A percentile compares a stretch with the other conserved stretches of the same genome.
Evolutionary conservation across 2,113 vertebrate genomes (phyloP).

Genomic region (Heteronetta atricapilla): DNA sequence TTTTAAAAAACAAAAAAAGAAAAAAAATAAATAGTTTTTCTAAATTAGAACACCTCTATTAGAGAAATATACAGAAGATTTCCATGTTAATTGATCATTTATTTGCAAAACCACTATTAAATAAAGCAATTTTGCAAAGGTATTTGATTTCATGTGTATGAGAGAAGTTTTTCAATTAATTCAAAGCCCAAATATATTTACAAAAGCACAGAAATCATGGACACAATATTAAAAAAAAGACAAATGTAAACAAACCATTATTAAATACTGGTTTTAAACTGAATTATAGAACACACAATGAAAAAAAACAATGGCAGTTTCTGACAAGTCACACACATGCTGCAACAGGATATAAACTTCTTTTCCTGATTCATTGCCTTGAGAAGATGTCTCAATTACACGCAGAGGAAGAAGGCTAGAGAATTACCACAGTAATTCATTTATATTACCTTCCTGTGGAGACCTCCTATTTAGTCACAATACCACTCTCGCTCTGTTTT

Average conservation of each 20-base stretch:
- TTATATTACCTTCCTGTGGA: not conserved
- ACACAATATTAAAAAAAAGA: not conserved
- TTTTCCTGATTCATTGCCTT: not conserved
- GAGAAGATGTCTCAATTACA: not conserved
- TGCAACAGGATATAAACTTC: not conserved
- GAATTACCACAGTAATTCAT: not conserved
- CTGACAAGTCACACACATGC: not conserved
- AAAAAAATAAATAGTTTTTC: not conserved
- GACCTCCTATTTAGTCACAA: not conserved
- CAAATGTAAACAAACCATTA: not conserved
- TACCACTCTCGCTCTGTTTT: not conserved
- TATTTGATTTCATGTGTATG: not conserved
- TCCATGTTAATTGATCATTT: not conserved
- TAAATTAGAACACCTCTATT: not conserved
- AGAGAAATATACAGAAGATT: conserved; percentile 19
- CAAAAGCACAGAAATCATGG: not conserved
- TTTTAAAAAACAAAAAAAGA: not conserved
- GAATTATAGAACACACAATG: not conserved
- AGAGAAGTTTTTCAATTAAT: conserved; percentile 7
- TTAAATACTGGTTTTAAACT: not conserved
- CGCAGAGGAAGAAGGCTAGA: not conserved
- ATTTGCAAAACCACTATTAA: conserved; percentile 22
- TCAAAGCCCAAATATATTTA: not conserved
- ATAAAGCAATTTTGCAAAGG: not conserved
- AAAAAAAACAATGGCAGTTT: not conserved